Evolutionary conservation across 1,140 invertebrate genomes (phyloP), one percentile per base, ranked within the genome.

Genomic region (Drosophila melanica): DNA sequence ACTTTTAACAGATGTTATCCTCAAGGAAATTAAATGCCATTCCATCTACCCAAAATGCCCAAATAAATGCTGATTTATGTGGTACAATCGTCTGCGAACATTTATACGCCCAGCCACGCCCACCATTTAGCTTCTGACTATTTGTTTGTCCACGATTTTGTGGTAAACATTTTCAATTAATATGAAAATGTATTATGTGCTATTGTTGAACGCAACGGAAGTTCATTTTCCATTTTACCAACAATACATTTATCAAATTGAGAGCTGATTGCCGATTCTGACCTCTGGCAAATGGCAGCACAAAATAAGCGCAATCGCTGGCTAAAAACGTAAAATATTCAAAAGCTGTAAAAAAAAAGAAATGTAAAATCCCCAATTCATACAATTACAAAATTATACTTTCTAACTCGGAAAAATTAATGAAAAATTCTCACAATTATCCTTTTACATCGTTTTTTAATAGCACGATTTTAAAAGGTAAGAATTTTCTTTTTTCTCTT

Each of bases 1-100:
- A 79, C 80, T 70, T 60, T 76, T 50, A 78, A 86, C 81, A 86
- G 77, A 85, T 86, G 74, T 86, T 85, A 85, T 86, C 81, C 77
- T 75, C 45, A 54, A 81, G 77, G 75, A 85, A 85, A 86, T 85
- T 72, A 81, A 72, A 71, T 65, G 65, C 76, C 74, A 77, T 84
- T 67, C 63, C 64, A 55, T 53, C 16, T 53, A 37, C 20, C 33
- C 6, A 35, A 39, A 53, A 53, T 53, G 9, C 20, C 14, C 50
- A 63, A 64, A 27, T 27, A 42, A 48, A 44, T 65, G 45, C 18
- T 67, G 48, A 69, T 69, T 63, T 69, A 69, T 69, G 23, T 23
- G 16, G 20, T 27, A 14, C 12, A n/a, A 48, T 48, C 45, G 18
- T 9, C 2, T 8, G 2, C 35, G 11, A 3, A 18, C 18, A 44